Conservation (phyloP, 2,113 vertebrate genomes). For the Corythoichthys haematopterus region DNA sequence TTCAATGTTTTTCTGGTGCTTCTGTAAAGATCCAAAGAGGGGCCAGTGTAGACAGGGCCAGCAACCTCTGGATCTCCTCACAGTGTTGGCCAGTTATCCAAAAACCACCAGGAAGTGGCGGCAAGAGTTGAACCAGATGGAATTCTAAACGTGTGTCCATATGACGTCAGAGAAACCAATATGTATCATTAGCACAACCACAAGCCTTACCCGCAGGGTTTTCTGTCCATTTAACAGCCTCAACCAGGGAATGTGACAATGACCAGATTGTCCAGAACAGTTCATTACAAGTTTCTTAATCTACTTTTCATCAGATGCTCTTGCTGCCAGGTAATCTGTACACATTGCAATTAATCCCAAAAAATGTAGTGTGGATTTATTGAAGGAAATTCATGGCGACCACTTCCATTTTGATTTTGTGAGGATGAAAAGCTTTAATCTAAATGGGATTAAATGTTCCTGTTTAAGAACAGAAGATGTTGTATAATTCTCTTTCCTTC, state of each 20-base stretch:
- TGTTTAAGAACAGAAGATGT: not conserved
- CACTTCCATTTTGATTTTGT: not conserved
- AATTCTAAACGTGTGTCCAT: constrained; percentile 60
- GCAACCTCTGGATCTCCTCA: constrained; percentile 50
- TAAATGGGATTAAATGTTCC: not conserved
- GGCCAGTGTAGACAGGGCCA: constrained; percentile 36
- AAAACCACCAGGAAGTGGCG: constrained; percentile 60
- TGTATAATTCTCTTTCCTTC: constrained; percentile 17
- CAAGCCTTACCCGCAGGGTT: constrained; percentile 47
- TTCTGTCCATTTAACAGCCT: constrained; percentile 25
- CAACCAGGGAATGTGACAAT: constrained; percentile 22
- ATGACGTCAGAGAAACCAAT: constrained; percentile 69
- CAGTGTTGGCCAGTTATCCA: constrained; percentile 46
- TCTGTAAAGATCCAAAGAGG: constrained; percentile 28
- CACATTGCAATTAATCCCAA: constrained; percentile 62
- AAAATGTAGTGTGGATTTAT: constrained; percentile 67
- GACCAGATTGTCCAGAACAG: constrained; percentile 32
- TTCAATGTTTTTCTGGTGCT: constrained; percentile 31
- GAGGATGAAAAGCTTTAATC: not conserved
- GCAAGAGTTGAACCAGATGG: constrained; percentile 59
- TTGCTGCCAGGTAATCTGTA: constrained; percentile 48
- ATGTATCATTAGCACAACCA: constrained; percentile 68
- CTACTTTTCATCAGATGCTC: constrained; percentile 40
- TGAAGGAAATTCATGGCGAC: constrained; percentile 34
- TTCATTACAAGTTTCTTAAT: constrained; percentile 40